These are phyloP conservation scores for Sterrhoptilus dennistouni DNA, from an alignment of 2,113 vertebrate genomes.

Conservation along the genomic window DNA sequence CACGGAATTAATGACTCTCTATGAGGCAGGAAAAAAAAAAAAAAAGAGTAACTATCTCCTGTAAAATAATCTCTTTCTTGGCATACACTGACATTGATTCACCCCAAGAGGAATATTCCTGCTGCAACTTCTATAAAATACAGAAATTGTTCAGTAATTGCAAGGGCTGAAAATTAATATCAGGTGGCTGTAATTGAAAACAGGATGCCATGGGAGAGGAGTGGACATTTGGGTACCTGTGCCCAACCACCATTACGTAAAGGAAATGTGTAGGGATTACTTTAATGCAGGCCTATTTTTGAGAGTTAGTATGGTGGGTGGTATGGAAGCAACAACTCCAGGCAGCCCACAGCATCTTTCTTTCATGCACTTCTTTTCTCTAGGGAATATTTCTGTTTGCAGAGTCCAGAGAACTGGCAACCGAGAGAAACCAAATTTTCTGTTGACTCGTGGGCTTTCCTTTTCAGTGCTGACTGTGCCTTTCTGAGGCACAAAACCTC, in stretches of 20 bases:
- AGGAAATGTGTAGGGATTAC: neutral
- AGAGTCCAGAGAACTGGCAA: neutral
- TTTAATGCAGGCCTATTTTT: constrained; percentile 4
- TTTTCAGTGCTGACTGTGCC: neutral
- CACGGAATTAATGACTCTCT: constrained; percentile 23
- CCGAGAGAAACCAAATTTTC: neutral
- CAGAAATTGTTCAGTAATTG: constrained; percentile 1
- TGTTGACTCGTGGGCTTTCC: constrained; percentile 23
- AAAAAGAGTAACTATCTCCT: neutral
- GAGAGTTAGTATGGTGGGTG: constrained; percentile 1
- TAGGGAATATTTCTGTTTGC: constrained; percentile 28
- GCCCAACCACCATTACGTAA: neutral
- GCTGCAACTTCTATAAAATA: neutral
- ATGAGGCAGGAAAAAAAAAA: neutral
- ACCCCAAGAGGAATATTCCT: constrained; percentile 35
- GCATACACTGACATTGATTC: constrained; percentile 24
- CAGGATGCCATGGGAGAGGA: neutral
- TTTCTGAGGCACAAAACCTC: constrained; percentile 4
- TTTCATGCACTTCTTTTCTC: constrained; percentile 26
- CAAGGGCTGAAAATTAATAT: neutral
- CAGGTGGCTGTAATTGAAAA: neutral
- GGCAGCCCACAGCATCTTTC: constrained; percentile 6
- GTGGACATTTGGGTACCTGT: neutral
- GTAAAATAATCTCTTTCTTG: constrained; percentile 27
- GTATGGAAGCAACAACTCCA: neutral